Conservation (phyloP, 2,888 invertebrate genomes). For the Scelioninae gen. 1 region DNA sequence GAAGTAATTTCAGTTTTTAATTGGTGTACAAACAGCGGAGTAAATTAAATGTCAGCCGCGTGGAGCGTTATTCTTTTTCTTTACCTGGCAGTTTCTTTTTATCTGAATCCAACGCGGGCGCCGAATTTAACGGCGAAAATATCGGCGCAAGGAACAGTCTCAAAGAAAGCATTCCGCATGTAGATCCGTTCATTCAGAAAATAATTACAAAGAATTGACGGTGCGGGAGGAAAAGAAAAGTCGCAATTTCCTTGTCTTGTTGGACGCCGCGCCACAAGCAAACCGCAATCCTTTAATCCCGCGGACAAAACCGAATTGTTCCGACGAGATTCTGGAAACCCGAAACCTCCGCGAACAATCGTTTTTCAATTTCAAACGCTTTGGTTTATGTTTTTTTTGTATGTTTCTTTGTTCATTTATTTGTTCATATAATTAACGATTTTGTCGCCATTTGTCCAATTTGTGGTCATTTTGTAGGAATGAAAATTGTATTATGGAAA, state of each 20-base stretch:
- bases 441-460: too few species aligned
- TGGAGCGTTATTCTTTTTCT: constrained; percentile 28
- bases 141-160: background rate
- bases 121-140: constrained; percentile 27
- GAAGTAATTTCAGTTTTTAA: constrained; percentile 54
- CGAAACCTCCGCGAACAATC: too few species aligned
- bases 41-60: constrained; percentile 54
- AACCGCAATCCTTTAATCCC: constrained; percentile 60
- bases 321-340: too few species aligned
- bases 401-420: too few species aligned
- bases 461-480: too few species aligned
- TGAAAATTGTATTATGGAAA: too few species aligned
- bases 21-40: constrained; percentile 42
- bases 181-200: constrained; percentile 49
- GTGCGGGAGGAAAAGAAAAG: background rate
- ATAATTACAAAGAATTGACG: constrained; percentile 63
- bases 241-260: constrained; percentile 39
- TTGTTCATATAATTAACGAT: too few species aligned
- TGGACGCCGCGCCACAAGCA: constrained; percentile 38
- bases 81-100: constrained; percentile 21
- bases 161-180: background rate
- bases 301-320: constrained; percentile 49
- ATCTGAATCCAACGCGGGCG: constrained; percentile 2
- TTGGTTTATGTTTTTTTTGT: too few species aligned
- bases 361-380: constrained; percentile 10